These are phyloP conservation scores for Sardina pilchardus DNA, from an alignment of 2,113 vertebrate species.

Conservation along the genomic window DNA sequence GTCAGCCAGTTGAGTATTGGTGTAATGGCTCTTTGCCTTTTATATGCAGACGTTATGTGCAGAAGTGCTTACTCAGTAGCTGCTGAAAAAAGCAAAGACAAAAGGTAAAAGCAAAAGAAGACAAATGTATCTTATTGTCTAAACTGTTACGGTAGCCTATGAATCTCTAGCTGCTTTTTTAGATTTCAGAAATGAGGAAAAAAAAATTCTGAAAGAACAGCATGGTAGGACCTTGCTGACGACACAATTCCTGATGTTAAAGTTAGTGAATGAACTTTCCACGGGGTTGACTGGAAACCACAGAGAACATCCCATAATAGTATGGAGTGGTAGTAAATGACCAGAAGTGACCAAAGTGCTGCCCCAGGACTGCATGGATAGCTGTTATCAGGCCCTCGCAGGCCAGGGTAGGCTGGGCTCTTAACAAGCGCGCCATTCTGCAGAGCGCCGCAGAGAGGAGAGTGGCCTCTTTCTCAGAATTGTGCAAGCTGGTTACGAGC, in stretches of 20 bases:
- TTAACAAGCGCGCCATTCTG: background rate
- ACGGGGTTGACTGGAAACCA: background rate
- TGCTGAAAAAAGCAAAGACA: too few relatives aligned
- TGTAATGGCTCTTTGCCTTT: too few relatives aligned
- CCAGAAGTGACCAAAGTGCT: background rate
- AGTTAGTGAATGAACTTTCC: constrained; percentile 8
- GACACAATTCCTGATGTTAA: background rate
- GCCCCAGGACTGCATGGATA: constrained; percentile 40
- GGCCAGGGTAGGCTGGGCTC: background rate
- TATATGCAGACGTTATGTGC: too few relatives aligned
- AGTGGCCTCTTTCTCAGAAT: constrained; percentile 56
- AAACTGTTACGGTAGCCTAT: too few relatives aligned
- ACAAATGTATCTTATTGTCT: too few relatives aligned
- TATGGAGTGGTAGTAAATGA: constrained; percentile 11
- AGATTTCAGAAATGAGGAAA: background rate
- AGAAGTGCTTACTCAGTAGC: too few relatives aligned
- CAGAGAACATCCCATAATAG: background rate
- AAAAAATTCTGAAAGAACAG: background rate
- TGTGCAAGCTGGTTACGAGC: constrained; percentile 27
- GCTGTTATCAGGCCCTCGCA: constrained; percentile 48
- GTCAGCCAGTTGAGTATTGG: too few relatives aligned
- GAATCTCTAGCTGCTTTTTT: background rate
- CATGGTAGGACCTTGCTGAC: background rate
- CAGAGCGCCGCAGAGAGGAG: background rate
- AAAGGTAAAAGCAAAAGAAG: too few relatives aligned